These are phyloP conservation scores for Catharus fuscescens DNA, from an alignment of 2,113 vertebrate species.

Conservation along the genomic window DNA sequence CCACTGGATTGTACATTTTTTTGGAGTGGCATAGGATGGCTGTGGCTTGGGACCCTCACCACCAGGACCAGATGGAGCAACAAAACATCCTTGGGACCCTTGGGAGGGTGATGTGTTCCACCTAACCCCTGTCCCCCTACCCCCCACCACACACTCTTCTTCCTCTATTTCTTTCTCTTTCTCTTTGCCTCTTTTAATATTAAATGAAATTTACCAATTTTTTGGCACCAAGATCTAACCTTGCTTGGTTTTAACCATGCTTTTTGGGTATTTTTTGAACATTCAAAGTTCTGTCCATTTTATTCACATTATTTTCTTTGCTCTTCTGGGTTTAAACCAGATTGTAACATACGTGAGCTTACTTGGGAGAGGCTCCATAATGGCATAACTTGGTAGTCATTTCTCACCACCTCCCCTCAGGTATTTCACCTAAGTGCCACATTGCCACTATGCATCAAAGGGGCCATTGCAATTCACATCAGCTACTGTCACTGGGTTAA, in stretches of 20 bases:
- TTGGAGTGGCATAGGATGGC: too few species aligned
- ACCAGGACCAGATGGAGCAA: not conserved
- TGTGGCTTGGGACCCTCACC: not conserved
- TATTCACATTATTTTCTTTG: not conserved
- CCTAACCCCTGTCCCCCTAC: not conserved
- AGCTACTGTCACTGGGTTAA: not conserved
- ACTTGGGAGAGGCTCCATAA: not conserved
- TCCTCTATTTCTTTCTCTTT: not conserved
- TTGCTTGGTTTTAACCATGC: fast-evolving
- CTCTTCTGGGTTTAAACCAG: not conserved
- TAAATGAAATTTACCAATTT: not conserved
- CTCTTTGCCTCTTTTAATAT: not conserved
- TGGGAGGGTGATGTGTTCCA: fast-evolving
- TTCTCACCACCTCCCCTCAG: not conserved
- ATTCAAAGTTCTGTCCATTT: not conserved
- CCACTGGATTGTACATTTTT: fast-evolving
- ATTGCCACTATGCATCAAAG: not conserved
- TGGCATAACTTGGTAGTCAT: not conserved
- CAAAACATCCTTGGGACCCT: fast-evolving
- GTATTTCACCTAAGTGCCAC: not conserved
- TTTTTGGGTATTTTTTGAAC: not conserved
- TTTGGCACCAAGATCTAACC: not conserved
- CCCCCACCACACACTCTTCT: fast-evolving
- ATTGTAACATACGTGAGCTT: not conserved
- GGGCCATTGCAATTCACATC: not conserved